Evolutionary conservation across 1,140 invertebrate genomes (phyloP).

Genomic region (Diachasma alloeum): DNA sequence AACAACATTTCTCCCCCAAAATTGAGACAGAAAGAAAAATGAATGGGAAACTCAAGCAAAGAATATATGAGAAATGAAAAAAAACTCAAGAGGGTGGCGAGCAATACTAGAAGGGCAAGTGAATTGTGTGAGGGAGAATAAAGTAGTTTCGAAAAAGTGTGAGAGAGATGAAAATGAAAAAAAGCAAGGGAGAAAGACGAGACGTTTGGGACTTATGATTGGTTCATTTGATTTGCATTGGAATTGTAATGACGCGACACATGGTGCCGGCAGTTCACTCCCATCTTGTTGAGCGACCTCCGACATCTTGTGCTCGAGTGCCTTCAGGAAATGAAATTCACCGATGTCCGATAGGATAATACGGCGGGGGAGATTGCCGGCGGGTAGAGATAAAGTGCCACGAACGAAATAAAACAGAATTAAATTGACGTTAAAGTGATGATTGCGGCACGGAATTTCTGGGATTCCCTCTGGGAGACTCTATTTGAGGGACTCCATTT

Average conservation of each 20-base stretch:
- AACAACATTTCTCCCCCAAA: too few species aligned
- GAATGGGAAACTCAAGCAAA: neutral
- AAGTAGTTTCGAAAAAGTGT: neutral
- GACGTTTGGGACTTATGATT: conserved; percentile 37
- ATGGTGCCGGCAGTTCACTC: conserved; percentile 37
- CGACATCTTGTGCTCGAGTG: neutral
- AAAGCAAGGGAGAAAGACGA: conserved; percentile 14
- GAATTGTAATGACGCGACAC: conserved; percentile 44
- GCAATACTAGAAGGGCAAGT: conserved; percentile 4
- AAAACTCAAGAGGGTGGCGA: too few species aligned
- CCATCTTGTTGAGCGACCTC: conserved; percentile 13
- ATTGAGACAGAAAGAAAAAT: too few species aligned
- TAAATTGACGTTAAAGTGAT: conserved; percentile 1
- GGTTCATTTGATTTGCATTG: conserved; percentile 44
- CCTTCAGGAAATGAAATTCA: conserved; percentile 7
- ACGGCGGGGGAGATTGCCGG: neutral
- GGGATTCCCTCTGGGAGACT: neutral
- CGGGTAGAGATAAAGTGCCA: neutral
- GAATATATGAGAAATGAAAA: too few species aligned
- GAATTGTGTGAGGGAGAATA: conserved; percentile 8
- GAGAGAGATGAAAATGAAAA: conserved; percentile 18
- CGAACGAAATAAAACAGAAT: neutral
- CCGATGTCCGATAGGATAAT: conserved; percentile 12
- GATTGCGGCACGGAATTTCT: neutral
- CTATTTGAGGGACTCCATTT: neutral